phyloP scores from a whole-genome alignment of 2,797 vertebrate species.

The Onychomys torridus region DNA sequence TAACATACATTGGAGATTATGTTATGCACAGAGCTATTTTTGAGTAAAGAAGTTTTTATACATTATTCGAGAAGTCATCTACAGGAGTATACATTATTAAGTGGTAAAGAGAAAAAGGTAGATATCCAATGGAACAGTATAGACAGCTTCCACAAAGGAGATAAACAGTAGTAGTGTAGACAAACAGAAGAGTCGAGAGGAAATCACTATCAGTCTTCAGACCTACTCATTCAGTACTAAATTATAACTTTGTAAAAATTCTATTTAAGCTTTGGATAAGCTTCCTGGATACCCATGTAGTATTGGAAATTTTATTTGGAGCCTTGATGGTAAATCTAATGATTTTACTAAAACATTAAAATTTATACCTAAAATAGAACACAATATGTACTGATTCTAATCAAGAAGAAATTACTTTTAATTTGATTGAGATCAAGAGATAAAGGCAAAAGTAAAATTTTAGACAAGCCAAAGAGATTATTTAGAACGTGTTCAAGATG shows the following conservation, averaged over 20 bases:
- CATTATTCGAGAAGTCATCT: not conserved
- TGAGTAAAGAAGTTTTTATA: conserved; percentile 5
- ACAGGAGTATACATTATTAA: not conserved
- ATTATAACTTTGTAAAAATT: not conserved
- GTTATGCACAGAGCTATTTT: not conserved
- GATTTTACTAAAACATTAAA: conserved; percentile 24
- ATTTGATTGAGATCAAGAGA: conserved; percentile 37
- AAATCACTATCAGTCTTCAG: not conserved
- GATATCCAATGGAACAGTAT: not conserved
- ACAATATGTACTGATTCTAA: conserved; percentile 37
- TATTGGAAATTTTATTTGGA: conserved; percentile 22
- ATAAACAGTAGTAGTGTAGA: not conserved
- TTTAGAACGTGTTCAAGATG: not conserved
- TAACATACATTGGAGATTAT: not conserved
- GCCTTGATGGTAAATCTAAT: not conserved
- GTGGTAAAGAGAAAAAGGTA: not conserved
- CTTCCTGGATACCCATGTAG: not conserved
- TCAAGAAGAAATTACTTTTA: not conserved
- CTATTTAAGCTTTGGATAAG: not conserved
- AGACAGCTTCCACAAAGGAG: not conserved
- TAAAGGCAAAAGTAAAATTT: not conserved
- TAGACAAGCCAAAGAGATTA: not conserved
- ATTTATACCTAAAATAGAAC: not conserved
- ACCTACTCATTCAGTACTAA: not conserved
- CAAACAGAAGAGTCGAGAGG: not conserved